These are phyloP conservation scores for Odontomachus brunneus DNA, from an alignment of 1,140 invertebrate genomes.

Conservation along the genomic window DNA sequence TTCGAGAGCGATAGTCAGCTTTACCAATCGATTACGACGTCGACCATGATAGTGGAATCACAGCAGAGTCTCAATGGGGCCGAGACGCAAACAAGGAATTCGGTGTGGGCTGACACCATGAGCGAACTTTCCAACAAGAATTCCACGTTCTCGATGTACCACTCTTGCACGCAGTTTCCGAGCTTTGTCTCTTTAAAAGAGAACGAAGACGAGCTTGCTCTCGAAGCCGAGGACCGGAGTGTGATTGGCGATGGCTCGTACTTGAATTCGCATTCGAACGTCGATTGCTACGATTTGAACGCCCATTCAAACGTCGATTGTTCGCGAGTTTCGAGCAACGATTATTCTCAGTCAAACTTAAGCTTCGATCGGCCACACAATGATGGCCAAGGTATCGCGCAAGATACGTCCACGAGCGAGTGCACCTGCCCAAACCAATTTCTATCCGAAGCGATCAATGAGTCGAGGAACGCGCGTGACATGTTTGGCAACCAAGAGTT, in stretches of 20 bases:
- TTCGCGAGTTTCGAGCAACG: background rate
- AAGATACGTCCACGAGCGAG: background rate
- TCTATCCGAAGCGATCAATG: background rate
- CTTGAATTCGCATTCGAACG: conserved; percentile 1
- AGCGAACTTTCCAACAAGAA: conserved; percentile 24
- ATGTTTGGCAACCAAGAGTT: background rate
- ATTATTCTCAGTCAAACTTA: background rate
- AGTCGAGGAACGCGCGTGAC: background rate
- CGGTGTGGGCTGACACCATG: background rate
- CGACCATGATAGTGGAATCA: background rate
- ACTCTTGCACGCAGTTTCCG: conserved; percentile 30
- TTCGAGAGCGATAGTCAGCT: background rate
- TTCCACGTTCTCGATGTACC: conserved; percentile 28
- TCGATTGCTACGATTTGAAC: too few relatives aligned
- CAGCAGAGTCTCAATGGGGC: background rate
- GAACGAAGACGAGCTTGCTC: conserved; percentile 16
- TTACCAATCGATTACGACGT: background rate
- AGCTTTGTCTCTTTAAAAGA: conserved; percentile 11
- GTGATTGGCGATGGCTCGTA: background rate
- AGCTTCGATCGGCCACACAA: background rate
- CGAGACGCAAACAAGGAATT: background rate
- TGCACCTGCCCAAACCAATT: background rate
- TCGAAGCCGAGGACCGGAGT: background rate
- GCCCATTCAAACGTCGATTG: background rate
- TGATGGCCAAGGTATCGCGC: background rate